These are phyloP conservation scores for Nemotelus pantherinus DNA, from an alignment of 2,888 invertebrate genomes.

Conservation along the genomic window DNA sequence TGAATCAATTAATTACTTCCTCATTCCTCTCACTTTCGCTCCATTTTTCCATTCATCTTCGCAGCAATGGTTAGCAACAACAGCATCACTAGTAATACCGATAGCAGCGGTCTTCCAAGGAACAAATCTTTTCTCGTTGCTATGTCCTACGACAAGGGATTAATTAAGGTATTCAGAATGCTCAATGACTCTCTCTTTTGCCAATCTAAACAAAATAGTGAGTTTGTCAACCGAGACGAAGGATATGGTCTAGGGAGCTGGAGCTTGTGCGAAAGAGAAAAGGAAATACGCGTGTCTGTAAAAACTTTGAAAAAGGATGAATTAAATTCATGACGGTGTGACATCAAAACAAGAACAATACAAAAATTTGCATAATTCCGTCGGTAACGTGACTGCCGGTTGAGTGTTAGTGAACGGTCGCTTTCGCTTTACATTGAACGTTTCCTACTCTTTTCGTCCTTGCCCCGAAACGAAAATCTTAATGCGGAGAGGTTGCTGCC, in stretches of 20 bases:
- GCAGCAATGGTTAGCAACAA: neutral
- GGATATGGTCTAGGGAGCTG: too few species aligned
- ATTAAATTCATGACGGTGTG: slow-evolving; percentile 50
- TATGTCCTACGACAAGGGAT: slow-evolving; percentile 38
- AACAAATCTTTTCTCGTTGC: slow-evolving; percentile 24
- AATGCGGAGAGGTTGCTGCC: neutral
- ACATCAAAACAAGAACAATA: slow-evolving; percentile 51
- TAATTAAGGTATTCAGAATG: slow-evolving; percentile 41
- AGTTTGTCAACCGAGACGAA: slow-evolving; percentile 13
- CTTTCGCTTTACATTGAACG: neutral
- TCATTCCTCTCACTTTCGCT: neutral
- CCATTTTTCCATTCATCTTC: neutral
- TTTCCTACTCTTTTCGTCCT: neutral
- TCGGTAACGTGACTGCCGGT: slow-evolving; percentile 35
- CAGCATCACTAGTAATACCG: neutral
- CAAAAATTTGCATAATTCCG: slow-evolving; percentile 51
- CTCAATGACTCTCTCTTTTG: slow-evolving; percentile 34
- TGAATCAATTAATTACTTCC: slow-evolving; percentile 48
- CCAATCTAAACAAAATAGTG: slow-evolving; percentile 20
- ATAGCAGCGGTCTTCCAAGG: neutral
- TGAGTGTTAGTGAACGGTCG: slow-evolving; percentile 5
- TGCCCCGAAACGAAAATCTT: neutral
- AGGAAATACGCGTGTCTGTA: neutral
- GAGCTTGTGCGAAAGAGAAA: neutral
- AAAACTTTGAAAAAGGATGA: slow-evolving; percentile 30